These are phyloP conservation scores for Acanthis flammea DNA, from an alignment of 2,797 vertebrate species.

Conservation along the genomic window DNA sequence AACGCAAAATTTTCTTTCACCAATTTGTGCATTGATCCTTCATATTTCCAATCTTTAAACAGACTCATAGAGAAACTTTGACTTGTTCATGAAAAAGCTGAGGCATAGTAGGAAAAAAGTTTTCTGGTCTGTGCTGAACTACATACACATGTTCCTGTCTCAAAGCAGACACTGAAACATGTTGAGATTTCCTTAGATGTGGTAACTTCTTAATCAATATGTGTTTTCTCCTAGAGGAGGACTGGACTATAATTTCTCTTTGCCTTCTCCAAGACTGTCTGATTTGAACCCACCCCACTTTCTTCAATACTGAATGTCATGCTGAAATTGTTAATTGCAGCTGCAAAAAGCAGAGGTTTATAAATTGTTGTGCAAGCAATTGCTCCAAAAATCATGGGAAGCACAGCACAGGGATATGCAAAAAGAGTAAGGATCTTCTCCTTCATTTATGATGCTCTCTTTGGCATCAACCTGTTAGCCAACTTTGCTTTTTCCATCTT, in stretches of 20 bases:
- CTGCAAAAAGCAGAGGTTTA: neutral
- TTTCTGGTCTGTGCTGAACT: neutral
- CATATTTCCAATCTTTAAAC: neutral
- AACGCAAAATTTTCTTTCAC: neutral
- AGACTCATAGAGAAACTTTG: neutral
- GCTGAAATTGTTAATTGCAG: neutral
- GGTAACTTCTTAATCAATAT: neutral
- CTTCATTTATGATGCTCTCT: neutral
- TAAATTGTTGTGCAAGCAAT: neutral
- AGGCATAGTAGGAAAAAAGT: neutral
- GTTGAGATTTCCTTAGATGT: neutral
- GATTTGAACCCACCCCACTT: neutral
- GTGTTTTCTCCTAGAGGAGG: neutral
- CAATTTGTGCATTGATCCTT: neutral
- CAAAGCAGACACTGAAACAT: neutral
- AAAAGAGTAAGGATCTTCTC: neutral
- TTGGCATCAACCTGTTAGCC: neutral
- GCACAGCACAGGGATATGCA: fast-evolving
- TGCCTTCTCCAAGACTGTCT: neutral
- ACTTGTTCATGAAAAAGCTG: neutral
- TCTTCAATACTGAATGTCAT: neutral
- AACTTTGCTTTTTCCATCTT: neutral
- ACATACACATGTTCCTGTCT: neutral
- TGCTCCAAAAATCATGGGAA: neutral
- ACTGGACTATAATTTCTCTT: neutral